A percentile compares a stretch with the other conserved stretches of the same genome.
Conservation (phyloP, 2,797 vertebrate genomes). For the Melanotaenia maccullochi region DNA sequence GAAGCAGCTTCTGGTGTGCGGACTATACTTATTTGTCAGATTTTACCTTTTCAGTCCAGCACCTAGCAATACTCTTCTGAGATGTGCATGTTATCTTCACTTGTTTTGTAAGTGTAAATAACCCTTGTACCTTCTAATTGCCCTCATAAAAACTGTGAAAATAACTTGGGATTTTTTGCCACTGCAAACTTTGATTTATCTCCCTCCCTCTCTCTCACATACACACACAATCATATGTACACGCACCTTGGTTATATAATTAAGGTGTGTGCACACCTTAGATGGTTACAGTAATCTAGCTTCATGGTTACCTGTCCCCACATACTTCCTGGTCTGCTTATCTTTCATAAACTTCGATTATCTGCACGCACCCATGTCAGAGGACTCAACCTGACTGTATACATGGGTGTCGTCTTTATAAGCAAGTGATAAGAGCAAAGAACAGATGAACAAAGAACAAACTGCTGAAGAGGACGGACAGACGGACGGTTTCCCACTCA, state of each 20-base stretch:
- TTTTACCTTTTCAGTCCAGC: too few relatives aligned
- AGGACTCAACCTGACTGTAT: slow-evolving; percentile 35
- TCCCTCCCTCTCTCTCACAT: background rate
- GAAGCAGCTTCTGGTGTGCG: too few relatives aligned
- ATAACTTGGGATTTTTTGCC: slow-evolving; percentile 21
- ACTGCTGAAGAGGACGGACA: background rate
- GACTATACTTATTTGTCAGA: too few relatives aligned
- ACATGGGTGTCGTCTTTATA: slow-evolving; percentile 35
- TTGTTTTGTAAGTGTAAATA: slow-evolving; percentile 22
- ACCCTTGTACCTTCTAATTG: slow-evolving; percentile 76
- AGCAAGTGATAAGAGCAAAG: slow-evolving; percentile 32
- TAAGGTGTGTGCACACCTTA: slow-evolving; percentile 1
- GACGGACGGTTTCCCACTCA: background rate
- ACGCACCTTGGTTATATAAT: slow-evolving; percentile 1
- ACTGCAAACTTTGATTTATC: slow-evolving; percentile 45
- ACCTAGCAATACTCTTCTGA: too few relatives aligned
- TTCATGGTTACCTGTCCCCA: background rate
- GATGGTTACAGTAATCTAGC: slow-evolving; percentile 11
- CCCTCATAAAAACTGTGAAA: slow-evolving; percentile 61
- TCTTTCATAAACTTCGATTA: slow-evolving; percentile 34
- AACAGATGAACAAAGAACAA: slow-evolving; percentile 24
- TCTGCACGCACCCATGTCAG: slow-evolving; percentile 5
- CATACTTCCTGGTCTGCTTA: slow-evolving; percentile 23
- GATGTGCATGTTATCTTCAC: too few relatives aligned
- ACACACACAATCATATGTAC: background rate